phyloP scores from a whole-genome alignment of 2,797 vertebrate species.

The Falco naumanni region DNA sequence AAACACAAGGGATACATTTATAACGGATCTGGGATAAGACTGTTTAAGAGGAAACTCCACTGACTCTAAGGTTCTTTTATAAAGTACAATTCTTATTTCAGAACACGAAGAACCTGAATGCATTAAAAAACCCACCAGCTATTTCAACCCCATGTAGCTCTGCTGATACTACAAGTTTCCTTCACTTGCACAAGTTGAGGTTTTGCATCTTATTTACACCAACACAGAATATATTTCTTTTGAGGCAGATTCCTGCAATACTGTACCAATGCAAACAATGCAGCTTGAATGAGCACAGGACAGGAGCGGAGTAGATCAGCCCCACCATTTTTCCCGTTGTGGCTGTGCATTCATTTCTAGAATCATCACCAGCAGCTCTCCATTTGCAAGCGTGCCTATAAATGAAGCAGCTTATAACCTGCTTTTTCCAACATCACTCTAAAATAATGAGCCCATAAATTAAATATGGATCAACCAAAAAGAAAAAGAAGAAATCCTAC shows the following conservation, averaged over 20 bases:
- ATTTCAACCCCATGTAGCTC: not conserved
- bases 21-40: not conserved
- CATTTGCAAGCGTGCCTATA: not conserved
- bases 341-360: not conserved
- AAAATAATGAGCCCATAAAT: not conserved
- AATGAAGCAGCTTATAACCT: not conserved
- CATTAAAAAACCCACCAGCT: not conserved
- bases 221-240: not conserved
- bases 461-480: not conserved
- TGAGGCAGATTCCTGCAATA: not conserved
- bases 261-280: not conserved
- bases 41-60: not conserved
- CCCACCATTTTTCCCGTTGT: not conserved
- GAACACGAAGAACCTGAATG: not conserved
- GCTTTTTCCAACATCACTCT: not conserved
- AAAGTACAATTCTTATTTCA: not conserved
- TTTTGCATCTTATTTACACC: not conserved
- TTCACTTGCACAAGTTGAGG: not conserved
- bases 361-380: not conserved
- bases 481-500: not conserved
- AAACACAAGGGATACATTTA: not conserved
- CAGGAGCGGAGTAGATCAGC: not conserved
- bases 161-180: not conserved
- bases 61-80: not conserved
- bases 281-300: not conserved